Evolutionary conservation across 2,888 invertebrate species (phyloP).

Genomic region (Ophion ventricosus): DNA sequence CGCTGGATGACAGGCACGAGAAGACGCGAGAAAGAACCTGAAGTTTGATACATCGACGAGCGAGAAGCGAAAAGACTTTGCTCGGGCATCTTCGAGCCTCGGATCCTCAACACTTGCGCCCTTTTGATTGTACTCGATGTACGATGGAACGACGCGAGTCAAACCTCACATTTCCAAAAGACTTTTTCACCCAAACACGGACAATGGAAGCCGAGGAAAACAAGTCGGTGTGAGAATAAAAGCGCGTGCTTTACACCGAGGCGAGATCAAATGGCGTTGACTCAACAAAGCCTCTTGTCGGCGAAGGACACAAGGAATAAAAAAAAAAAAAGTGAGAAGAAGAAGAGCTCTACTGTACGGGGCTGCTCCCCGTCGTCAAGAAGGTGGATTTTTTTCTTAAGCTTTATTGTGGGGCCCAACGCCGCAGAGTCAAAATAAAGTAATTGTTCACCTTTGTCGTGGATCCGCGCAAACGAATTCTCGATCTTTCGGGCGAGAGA

Average conservation of each 20-base stretch:
- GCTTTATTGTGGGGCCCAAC: slow-evolving; percentile 19
- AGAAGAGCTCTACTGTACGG: slow-evolving; percentile 24
- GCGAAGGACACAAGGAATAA: slow-evolving; percentile 17
- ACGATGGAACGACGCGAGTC: slow-evolving; percentile 11
- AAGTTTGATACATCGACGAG: slow-evolving; percentile 24
- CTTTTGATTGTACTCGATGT: not conserved
- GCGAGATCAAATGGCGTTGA: slow-evolving; percentile 41
- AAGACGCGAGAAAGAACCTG: slow-evolving; percentile 35
- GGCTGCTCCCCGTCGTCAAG: not conserved
- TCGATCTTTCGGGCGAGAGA: slow-evolving; percentile 4
- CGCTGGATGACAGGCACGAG: slow-evolving; percentile 72
- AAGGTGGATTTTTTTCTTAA: slow-evolving; percentile 29
- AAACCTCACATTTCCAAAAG: slow-evolving; percentile 35
- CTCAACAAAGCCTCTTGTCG: slow-evolving; percentile 48
- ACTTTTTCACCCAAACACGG: not conserved
- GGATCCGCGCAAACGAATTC: slow-evolving; percentile 10
- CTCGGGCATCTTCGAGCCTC: not conserved
- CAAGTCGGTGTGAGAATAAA: slow-evolving; percentile 29
- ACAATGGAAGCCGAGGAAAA: slow-evolving; percentile 29
- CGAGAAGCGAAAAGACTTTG: slow-evolving; percentile 5
- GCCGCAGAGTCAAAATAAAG: slow-evolving; percentile 81
- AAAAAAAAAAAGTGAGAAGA: slow-evolving; percentile 35
- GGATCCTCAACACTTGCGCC: not conserved
- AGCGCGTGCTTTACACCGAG: slow-evolving; percentile 32
- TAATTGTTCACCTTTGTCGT: slow-evolving; percentile 77